Conservation (phyloP, 2,888 invertebrate genomes). For the Mythimna pallens region DNA sequence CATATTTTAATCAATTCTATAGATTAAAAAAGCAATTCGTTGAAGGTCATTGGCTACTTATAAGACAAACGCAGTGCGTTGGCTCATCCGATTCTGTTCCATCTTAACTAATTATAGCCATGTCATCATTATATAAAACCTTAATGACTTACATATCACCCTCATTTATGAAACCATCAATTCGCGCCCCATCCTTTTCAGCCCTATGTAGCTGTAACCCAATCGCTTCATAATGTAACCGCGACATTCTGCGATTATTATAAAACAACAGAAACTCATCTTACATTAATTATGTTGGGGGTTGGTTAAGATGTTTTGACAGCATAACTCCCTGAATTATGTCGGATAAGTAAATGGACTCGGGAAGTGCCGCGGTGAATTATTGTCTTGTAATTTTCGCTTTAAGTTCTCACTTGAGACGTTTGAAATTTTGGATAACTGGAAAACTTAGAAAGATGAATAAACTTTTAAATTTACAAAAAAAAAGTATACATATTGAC, state of each 20-base stretch:
- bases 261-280: slow-evolving; percentile 76
- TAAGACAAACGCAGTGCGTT: too few relatives aligned
- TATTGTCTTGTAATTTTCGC: slow-evolving; percentile 59
- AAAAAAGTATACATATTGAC: background rate
- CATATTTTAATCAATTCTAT: too few relatives aligned
- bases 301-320: slow-evolving; percentile 79
- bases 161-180: background rate
- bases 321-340: slow-evolving; percentile 74
- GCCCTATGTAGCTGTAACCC: slow-evolving; percentile 69
- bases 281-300: slow-evolving; percentile 79
- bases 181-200: slow-evolving; percentile 25
- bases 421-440: slow-evolving; percentile 22
- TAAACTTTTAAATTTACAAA: background rate
- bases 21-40: too few relatives aligned
- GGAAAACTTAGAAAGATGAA: slow-evolving; percentile 17
- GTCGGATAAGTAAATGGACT: slow-evolving; percentile 68
- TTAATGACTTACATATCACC: background rate
- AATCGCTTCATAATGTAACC: slow-evolving; percentile 71
- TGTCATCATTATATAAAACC: background rate
- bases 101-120: background rate
- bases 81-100: background rate
- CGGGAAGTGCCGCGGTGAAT: slow-evolving; percentile 53
- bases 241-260: slow-evolving; percentile 76
- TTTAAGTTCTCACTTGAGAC: slow-evolving; percentile 47
- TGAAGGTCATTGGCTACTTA: too few relatives aligned